phyloP scores from a whole-genome alignment of 2,888 invertebrate genomes.

The Conomelus anceps region DNA sequence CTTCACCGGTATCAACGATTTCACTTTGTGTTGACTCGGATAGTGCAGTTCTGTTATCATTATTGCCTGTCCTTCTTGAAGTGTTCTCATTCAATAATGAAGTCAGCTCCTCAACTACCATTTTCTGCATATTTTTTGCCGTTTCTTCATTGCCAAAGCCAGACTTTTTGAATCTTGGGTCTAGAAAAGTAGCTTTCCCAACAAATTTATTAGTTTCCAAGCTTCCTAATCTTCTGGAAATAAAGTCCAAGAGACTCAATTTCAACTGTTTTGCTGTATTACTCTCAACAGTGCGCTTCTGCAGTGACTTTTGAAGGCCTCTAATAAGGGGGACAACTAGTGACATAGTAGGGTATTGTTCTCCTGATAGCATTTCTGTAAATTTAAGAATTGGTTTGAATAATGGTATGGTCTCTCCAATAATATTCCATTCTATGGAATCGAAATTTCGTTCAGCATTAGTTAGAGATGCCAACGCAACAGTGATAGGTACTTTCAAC shows the following conservation, averaged over 20 bases:
- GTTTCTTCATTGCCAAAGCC: neutral
- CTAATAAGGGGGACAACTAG: neutral
- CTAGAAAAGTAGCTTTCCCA: neutral
- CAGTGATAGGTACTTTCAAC: neutral
- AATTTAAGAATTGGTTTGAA: neutral
- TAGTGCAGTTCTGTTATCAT: neutral
- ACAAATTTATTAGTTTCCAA: neutral
- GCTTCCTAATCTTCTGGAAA: neutral
- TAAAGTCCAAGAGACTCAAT: neutral
- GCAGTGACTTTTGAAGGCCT: neutral
- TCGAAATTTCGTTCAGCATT: neutral
- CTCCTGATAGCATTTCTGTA: neutral
- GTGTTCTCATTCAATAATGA: neutral
- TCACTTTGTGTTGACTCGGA: neutral
- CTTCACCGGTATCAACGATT: neutral
- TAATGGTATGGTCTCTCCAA: neutral
- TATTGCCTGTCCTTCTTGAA: too few relatives aligned
- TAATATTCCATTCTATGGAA: neutral
- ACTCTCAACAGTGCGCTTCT: neutral
- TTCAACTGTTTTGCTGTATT: neutral
- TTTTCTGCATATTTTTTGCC: neutral
- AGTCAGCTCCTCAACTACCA: neutral
- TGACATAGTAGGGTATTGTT: neutral
- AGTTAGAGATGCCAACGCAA: neutral
- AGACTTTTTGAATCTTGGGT: neutral